These are phyloP conservation scores for Rana temporaria DNA, from an alignment of 2,113 vertebrate species.

Conservation along the genomic window DNA sequence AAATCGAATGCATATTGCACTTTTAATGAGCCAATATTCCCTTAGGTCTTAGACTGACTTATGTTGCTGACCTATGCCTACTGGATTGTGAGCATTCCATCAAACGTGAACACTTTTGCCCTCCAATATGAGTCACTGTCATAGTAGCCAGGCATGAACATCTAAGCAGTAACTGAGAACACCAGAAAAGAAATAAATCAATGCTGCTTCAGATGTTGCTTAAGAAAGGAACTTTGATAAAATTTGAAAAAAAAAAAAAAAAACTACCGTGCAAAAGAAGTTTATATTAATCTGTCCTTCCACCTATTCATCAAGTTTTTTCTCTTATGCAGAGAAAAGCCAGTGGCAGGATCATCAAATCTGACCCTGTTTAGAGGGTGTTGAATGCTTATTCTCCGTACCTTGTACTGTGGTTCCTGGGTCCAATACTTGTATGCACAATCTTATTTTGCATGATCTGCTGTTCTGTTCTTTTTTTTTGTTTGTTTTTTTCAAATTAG, in stretches of 20 bases:
- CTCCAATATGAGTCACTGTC: conserved; percentile 37
- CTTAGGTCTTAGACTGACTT: background rate
- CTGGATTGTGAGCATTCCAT: conserved; percentile 24
- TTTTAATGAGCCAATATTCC: conserved; percentile 10
- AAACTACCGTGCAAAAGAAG: no score
- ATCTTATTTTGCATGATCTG: no score
- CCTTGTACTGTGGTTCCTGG: no score
- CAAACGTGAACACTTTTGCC: conserved; percentile 38
- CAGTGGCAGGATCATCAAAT: no score
- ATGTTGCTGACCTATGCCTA: conserved; percentile 22
- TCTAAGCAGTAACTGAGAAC: conserved; percentile 32
- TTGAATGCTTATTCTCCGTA: no score
- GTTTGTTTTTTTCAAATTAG: no score
- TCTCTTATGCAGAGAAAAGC: no score
- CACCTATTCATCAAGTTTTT: no score
- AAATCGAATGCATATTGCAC: conserved; percentile 1
- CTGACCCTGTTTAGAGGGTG: no score
- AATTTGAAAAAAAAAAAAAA: background rate
- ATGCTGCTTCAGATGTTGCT: conserved; percentile 2
- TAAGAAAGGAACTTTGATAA: background rate
- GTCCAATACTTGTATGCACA: no score
- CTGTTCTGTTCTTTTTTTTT: no score
- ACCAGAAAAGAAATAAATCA: conserved; percentile 33
- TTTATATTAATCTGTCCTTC: no score
- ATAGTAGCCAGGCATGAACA: conserved; percentile 22